Percentiles rank a stretch among this genome's conserved stretches.
Evolutionary conservation across 2,797 vertebrate genomes (phyloP).

Genomic region (Neosalanx taihuensis): DNA sequence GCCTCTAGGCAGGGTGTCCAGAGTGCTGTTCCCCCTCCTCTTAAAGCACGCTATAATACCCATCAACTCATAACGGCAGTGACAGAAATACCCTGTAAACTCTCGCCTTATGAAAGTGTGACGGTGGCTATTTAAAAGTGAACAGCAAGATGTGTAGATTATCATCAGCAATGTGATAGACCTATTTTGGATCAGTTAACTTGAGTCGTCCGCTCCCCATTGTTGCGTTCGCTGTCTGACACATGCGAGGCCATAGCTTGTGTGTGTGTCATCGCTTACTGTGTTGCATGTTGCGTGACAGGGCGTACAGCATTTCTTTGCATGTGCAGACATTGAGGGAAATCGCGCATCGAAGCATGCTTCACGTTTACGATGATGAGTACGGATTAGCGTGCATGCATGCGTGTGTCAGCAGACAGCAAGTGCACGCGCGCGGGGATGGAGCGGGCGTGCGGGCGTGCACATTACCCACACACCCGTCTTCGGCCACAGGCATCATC

Average conservation of each 20-base stretch:
- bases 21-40: too few species aligned
- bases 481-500: conserved; percentile 49
- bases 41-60: background rate
- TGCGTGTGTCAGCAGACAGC: background rate
- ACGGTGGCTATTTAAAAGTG: background rate
- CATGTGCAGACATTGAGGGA: background rate
- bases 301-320: background rate
- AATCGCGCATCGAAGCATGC: background rate
- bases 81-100: background rate
- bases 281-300: background rate
- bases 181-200: background rate
- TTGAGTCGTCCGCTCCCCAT: too few species aligned
- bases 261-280: too few species aligned
- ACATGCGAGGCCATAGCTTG: background rate
- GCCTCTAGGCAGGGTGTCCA: too few species aligned
- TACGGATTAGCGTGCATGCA: background rate
- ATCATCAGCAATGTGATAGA: background rate
- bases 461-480: conserved; percentile 64
- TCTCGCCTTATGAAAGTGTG: background rate
- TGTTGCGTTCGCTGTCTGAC: background rate
- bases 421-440: background rate
- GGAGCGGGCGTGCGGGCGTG: conserved; percentile 37
- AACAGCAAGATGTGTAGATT: background rate
- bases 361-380: background rate
- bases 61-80: background rate